Evolutionary conservation across 2,888 invertebrate genomes (phyloP).

Genomic region (Hemithea aestivaria): DNA sequence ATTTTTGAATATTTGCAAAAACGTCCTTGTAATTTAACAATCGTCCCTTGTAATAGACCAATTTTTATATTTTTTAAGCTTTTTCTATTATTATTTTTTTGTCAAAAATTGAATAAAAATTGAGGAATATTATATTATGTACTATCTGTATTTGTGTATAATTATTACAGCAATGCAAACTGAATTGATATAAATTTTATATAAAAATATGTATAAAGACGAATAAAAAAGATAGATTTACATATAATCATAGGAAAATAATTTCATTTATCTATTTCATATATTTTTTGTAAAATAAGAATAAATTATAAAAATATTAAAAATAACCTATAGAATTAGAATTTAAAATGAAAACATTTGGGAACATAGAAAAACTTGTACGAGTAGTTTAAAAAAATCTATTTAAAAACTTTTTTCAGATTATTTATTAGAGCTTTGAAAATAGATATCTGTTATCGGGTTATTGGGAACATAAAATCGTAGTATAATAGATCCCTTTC

Average conservation of each 20-base stretch:
- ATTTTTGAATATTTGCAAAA: slow-evolving; percentile 6
- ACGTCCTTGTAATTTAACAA: slow-evolving; percentile 8
- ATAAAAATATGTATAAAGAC: neutral
- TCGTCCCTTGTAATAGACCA: slow-evolving; percentile 11
- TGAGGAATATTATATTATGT: slow-evolving; percentile 2
- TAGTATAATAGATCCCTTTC: slow-evolving; percentile 2
- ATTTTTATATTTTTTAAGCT: slow-evolving; percentile 7
- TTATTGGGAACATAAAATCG: slow-evolving; percentile 23
- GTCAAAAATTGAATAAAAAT: neutral
- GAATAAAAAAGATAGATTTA: too few relatives aligned
- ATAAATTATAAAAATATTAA: neutral
- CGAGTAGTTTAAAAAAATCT: slow-evolving; percentile 30
- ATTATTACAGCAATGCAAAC: slow-evolving; percentile 13
- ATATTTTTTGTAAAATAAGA: too few relatives aligned
- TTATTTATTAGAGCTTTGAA: slow-evolving; percentile 1
- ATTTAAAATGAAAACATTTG: slow-evolving; percentile 3
- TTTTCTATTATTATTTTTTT: slow-evolving; percentile 8
- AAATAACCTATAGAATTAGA: neutral
- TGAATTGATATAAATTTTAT: slow-evolving; percentile 10
- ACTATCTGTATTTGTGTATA: neutral
- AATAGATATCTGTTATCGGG: slow-evolving; percentile 9
- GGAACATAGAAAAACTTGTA: slow-evolving; percentile 46
- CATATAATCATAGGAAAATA: too few relatives aligned
- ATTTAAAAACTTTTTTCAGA: slow-evolving; percentile 10
- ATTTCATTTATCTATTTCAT: too few relatives aligned